Evolutionary conservation across 1,140 invertebrate species (phyloP).

Genomic region (Drosophila gunungcola): DNA sequence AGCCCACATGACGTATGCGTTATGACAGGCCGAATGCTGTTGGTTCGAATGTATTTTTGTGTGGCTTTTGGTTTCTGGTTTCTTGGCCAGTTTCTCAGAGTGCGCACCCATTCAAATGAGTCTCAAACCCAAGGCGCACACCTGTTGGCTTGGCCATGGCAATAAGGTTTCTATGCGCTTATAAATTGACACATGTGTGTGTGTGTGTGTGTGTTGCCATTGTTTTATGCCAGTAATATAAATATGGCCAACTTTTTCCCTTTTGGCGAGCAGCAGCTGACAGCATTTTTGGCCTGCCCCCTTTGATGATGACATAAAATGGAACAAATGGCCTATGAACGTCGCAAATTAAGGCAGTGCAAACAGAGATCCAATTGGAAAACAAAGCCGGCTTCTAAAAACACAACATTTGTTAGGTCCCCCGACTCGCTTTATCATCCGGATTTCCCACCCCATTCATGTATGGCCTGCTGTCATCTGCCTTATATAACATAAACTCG

Average conservation of each 20-base stretch:
- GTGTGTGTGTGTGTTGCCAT: constrained; percentile 38
- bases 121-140: constrained; percentile 44
- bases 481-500: constrained; percentile 57
- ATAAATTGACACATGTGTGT: constrained; percentile 66
- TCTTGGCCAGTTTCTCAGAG: constrained; percentile 60
- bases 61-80: constrained; percentile 21
- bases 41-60: constrained; percentile 27
- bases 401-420: constrained; percentile 67
- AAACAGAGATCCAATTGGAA: constrained; percentile 75
- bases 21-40: constrained; percentile 67
- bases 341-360: constrained; percentile 80
- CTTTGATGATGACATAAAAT: constrained; percentile 79
- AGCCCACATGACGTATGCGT: constrained; percentile 75
- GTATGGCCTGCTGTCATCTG: constrained; percentile 59
- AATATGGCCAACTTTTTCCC: background rate
- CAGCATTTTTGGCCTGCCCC: constrained; percentile 59
- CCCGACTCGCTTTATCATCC: constrained; percentile 21
- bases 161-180: constrained; percentile 62
- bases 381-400: constrained; percentile 50
- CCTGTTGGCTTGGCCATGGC: constrained; percentile 74
- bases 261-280: constrained; percentile 62
- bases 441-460: constrained; percentile 2
- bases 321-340: constrained; percentile 81
- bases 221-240: constrained; percentile 34
- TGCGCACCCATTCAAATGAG: constrained; percentile 69